These are phyloP conservation scores for Molossus alvarezi DNA, from an alignment of 2,797 vertebrate species.

Conservation along the genomic window DNA sequence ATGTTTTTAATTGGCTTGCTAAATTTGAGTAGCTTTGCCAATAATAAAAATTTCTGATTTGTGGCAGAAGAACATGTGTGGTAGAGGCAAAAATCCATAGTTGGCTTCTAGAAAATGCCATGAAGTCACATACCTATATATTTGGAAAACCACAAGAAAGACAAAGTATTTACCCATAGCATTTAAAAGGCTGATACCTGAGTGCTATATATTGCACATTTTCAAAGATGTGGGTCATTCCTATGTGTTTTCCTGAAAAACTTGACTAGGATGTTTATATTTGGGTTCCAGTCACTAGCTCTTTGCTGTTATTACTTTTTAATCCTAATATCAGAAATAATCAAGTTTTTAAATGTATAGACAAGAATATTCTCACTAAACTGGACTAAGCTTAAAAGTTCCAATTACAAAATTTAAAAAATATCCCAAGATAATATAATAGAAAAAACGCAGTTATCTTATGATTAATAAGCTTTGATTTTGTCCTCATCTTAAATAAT, in stretches of 20 bases:
- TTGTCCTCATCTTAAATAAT: not conserved
- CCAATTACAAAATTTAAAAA: not conserved
- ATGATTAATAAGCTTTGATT: conserved; percentile 1
- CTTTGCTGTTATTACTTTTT: not conserved
- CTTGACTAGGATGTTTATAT: not conserved
- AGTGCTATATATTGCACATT: not conserved
- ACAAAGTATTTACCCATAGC: not conserved
- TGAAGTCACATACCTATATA: not conserved
- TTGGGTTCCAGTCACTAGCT: not conserved
- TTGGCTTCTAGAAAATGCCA: not conserved
- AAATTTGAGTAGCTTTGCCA: conserved; percentile 49
- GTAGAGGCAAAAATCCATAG: not conserved
- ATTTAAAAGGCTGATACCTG: not conserved
- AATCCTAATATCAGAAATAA: not conserved
- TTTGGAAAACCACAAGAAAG: not conserved
- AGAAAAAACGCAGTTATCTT: not conserved
- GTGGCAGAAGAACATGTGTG: not conserved
- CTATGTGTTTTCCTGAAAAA: not conserved
- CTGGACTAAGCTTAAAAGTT: not conserved
- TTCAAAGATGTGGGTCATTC: not conserved
- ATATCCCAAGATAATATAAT: not conserved
- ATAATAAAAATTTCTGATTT: conserved; percentile 25
- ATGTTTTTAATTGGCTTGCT: conserved; percentile 24
- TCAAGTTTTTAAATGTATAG: not conserved
- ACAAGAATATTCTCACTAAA: not conserved